These are phyloP conservation scores for Sphaeridia pumilis DNA, from an alignment of 2,888 invertebrate species.

Conservation along the genomic window DNA sequence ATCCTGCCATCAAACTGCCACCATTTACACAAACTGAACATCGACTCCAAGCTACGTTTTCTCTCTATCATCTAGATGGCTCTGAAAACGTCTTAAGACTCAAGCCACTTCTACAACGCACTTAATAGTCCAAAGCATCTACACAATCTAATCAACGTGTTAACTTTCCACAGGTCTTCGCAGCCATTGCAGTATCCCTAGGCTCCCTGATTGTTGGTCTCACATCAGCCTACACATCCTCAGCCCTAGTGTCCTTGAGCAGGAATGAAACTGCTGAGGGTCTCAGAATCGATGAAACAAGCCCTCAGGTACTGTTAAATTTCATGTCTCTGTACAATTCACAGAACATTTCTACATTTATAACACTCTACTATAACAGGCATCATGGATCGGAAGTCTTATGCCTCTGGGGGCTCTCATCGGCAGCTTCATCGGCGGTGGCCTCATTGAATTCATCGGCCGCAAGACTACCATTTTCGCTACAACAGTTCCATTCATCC, in stretches of 20 bases:
- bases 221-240: slow-evolving; percentile 73
- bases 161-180: slow-evolving; percentile 73
- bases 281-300: slow-evolving; percentile 38
- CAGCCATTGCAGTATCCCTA: slow-evolving; percentile 72
- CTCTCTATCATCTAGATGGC: no score
- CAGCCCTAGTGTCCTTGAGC: slow-evolving; percentile 62
- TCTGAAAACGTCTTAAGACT: no score
- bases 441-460: slow-evolving; percentile 67
- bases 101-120: no score
- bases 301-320: slow-evolving; percentile 23
- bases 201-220: slow-evolving; percentile 81
- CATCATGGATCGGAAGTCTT: slow-evolving; percentile 74
- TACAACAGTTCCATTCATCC: slow-evolving; percentile 64
- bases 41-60: no score
- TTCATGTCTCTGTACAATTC: no score
- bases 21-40: no score
- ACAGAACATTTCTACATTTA: no score
- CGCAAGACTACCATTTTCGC: slow-evolving; percentile 63
- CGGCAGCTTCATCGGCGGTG: slow-evolving; percentile 71
- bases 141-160: no score
- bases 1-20: no score
- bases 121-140: no score
- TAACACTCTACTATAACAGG: no score
- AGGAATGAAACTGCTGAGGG: slow-evolving; percentile 42
- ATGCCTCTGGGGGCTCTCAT: slow-evolving; percentile 74